A percentile compares a stretch with the other conserved stretches of the same genome.
phyloP scores from a whole-genome alignment of 1,140 invertebrate species.

The Sipha flava region DNA sequence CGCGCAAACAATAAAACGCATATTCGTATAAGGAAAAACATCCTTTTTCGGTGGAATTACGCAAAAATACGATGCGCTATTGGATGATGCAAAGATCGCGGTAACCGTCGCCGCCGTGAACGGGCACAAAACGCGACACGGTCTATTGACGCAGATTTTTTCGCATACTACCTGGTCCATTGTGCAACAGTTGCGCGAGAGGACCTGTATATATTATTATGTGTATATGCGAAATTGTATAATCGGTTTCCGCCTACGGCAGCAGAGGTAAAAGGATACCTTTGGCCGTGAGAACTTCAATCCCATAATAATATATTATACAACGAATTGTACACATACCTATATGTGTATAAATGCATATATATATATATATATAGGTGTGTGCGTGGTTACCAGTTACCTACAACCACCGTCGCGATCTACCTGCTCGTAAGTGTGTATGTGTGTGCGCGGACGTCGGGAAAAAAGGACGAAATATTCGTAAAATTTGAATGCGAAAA shows the following conservation, averaged over 20 bases:
- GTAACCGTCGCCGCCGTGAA: background rate
- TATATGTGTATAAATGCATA: background rate
- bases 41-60: conserved; percentile 14
- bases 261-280: background rate
- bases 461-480: background rate
- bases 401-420: too few relatives aligned
- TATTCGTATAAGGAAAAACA: background rate
- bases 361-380: background rate
- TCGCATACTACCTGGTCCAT: conserved; percentile 22
- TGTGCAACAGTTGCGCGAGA: conserved; percentile 30
- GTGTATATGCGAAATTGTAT: conserved; percentile 28
- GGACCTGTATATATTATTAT: too few relatives aligned
- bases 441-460: too few relatives aligned
- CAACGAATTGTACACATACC: too few relatives aligned
- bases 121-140: conserved; percentile 6
- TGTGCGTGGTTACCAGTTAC: too few relatives aligned
- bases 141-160: background rate
- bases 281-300: background rate
- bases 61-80: conserved; percentile 14
- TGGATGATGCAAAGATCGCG: background rate
- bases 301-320: background rate
- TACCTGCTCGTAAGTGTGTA: too few relatives aligned
- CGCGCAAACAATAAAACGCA: too few relatives aligned
- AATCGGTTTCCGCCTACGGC: conserved; percentile 23
- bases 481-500: conserved; percentile 17